Evolutionary conservation across 2,797 vertebrate species (phyloP).

Genomic region (Hypotaenidia okinawae): DNA sequence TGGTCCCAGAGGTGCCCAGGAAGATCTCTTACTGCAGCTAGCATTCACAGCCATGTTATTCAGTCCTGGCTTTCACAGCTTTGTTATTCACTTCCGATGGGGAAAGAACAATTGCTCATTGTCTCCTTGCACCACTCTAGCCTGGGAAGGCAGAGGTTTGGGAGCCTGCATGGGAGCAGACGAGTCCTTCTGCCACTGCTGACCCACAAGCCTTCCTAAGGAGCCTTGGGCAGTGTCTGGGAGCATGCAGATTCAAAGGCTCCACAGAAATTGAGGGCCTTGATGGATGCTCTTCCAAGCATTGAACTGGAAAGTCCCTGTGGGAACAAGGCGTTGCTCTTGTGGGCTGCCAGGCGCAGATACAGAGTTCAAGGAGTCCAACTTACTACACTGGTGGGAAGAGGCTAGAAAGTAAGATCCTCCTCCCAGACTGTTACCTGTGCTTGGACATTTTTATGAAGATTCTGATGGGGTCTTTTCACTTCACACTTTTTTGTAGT

Average conservation of each 20-base stretch:
- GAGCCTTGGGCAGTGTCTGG: not conserved
- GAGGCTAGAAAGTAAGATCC: slow-evolving; percentile 14
- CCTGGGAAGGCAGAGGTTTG: not conserved
- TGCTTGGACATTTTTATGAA: not conserved
- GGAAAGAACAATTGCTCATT: not conserved
- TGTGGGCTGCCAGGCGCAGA: not conserved
- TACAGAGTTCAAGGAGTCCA: not conserved
- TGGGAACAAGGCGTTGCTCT: not conserved
- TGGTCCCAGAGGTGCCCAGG: not conserved
- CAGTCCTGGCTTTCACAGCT: not conserved
- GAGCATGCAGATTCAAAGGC: not conserved
- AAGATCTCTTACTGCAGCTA: not conserved
- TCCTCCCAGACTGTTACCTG: not conserved
- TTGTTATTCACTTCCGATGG: not conserved
- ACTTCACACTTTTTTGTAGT: not conserved
- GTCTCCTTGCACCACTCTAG: not conserved
- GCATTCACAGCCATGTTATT: not conserved
- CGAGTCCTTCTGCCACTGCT: not conserved
- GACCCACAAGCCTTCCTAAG: not conserved
- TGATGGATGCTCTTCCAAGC: not conserved
- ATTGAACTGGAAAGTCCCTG: slow-evolving; percentile 35
- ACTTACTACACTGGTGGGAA: not conserved
- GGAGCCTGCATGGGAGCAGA: not conserved
- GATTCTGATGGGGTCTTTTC: not conserved
- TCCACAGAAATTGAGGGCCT: not conserved